These are phyloP conservation scores for Cyrtonyx montezumae DNA, from an alignment of 2,113 vertebrate species.

Conservation along the genomic window DNA sequence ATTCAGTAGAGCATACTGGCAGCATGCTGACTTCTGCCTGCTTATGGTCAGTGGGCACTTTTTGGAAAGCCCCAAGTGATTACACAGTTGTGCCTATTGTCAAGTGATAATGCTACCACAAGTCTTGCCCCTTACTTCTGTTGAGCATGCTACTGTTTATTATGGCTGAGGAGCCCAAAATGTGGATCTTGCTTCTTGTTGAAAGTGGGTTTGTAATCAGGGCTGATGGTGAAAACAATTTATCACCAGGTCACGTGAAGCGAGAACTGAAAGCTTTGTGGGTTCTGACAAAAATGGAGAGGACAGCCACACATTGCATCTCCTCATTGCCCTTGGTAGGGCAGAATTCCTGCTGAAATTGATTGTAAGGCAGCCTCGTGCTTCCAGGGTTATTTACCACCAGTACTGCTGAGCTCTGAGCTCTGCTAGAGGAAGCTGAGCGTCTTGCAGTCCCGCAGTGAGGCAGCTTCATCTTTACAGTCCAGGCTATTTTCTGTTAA, in stretches of 20 bases:
- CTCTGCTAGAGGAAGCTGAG: not conserved
- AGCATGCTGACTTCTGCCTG: not conserved
- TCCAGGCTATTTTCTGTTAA: not conserved
- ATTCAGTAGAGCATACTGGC: not conserved
- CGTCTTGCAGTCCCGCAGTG: fast-evolving
- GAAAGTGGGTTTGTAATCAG: not conserved
- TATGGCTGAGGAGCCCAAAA: not conserved
- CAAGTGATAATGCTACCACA: not conserved
- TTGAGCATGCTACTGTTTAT: not conserved
- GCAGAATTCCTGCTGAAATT: not conserved
- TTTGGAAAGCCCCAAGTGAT: not conserved
- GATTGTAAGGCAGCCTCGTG: not conserved
- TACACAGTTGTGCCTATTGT: not conserved
- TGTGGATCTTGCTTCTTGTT: not conserved
- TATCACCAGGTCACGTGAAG: not conserved
- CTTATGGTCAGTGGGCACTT: not conserved
- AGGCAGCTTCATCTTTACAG: not conserved
- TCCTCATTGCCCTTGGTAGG: too few relatives aligned
- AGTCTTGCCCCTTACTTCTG: not conserved
- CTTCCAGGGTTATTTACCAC: not conserved
- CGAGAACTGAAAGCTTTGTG: not conserved
- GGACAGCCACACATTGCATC: fast-evolving
- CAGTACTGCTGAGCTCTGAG: fast-evolving
- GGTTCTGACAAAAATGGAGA: not conserved
- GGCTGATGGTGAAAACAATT: not conserved